phyloP scores from a whole-genome alignment of 2,888 invertebrate genomes.

The Acleris literana region DNA sequence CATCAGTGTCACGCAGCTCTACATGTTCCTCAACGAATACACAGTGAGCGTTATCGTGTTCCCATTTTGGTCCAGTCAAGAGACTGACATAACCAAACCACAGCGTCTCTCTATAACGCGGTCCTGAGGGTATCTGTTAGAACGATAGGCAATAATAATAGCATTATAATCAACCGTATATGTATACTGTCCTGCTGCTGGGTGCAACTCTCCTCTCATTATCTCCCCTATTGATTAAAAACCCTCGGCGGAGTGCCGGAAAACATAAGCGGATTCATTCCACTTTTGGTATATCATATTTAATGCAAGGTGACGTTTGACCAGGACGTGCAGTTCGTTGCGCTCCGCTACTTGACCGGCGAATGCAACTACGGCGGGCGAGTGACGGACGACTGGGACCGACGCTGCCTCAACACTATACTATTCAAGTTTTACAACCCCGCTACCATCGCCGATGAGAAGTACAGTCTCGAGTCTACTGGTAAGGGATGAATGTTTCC shows the following conservation, averaged over 20 bases:
- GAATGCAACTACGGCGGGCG: slow-evolving; percentile 98
- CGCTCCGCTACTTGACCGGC: slow-evolving; percentile 94
- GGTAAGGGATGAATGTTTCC: slow-evolving; percentile 59
- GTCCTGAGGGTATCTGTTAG: too few relatives aligned
- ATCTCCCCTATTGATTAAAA: neutral
- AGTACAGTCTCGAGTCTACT: slow-evolving; percentile 87
- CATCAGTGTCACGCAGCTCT: slow-evolving; percentile 94
- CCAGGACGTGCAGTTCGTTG: slow-evolving; percentile 92
- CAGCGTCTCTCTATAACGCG: too few relatives aligned
- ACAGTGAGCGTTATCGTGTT: slow-evolving; percentile 68
- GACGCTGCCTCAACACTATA: slow-evolving; percentile 92
- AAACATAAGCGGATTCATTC: too few relatives aligned
- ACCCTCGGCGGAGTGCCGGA: neutral
- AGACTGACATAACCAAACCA: too few relatives aligned
- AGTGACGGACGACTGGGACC: slow-evolving; percentile 98
- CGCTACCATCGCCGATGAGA: slow-evolving; percentile 84
- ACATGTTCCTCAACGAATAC: slow-evolving; percentile 93
- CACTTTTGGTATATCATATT: too few relatives aligned
- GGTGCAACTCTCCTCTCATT: too few relatives aligned
- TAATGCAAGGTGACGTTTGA: slow-evolving; percentile 24
- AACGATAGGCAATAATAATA: too few relatives aligned
- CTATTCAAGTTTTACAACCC: slow-evolving; percentile 91
- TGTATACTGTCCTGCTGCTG: too few relatives aligned
- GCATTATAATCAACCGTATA: too few relatives aligned
- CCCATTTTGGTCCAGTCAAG: neutral